Evolutionary conservation across 2,888 invertebrate species (phyloP), one percentile per base, ranked within the genome.

Genomic region (Choreutis nemorana): DNA sequence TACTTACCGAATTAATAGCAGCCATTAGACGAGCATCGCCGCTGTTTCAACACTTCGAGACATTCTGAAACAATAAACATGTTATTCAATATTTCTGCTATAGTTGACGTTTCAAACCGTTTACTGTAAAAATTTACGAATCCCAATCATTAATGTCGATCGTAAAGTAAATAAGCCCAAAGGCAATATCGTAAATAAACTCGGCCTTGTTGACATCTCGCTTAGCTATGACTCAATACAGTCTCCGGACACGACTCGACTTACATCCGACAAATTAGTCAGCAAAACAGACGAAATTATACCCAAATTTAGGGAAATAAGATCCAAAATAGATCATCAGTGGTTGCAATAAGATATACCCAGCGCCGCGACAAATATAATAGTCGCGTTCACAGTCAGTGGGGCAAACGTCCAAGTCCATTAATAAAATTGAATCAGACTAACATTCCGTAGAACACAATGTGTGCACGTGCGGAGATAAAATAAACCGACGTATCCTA

Each of bases 1-100:
- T 41, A 45, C 83, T 83, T 68, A 84, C 84, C 83, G 84, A 81
- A 72, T 84, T 84, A 56, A 84, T 82, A 57, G 84, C 83, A 55
- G 84, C 83, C 84, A 84, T 84, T 72, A 75, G 81, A n/a, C n/a
- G n/a, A 60, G 65, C 72, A 45, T 68, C 54, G 53, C 60, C 60
- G 49, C 62, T 56, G 49, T 50, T 46, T 44, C 41, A 28, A 39
- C 39, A 41, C 41, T 40, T 58, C 60, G 55, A 42, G 42, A 47
- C 71, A 73, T 72, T 55, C 77, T 77, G 75, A 36, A 78, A 78
- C 64, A 71, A 72, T 43, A 8, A 23, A 8, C 5, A 8, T 8
- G 23, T 9, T 8, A 23, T 23, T 11, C 11, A 23, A 11, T 23
- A 10, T 4, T 23, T 3, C 11, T 23, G 6, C 9, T 10, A 12